phyloP scores from a whole-genome alignment of 2,888 invertebrate species.

The Andrena bicolor region DNA sequence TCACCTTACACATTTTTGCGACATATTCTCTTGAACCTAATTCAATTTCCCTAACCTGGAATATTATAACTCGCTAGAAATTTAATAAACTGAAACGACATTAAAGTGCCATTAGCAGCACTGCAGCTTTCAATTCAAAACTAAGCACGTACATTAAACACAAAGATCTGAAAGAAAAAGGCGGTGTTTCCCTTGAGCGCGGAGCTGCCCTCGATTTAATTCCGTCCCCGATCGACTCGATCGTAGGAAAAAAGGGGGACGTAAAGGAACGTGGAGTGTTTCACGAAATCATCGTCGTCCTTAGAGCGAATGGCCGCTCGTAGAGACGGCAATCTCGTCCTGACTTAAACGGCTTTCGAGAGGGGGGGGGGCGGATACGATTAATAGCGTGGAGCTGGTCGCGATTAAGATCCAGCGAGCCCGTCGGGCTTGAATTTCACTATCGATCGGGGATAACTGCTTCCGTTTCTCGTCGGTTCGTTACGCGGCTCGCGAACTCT shows the following conservation, averaged over 20 bases:
- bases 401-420: slow-evolving; percentile 62
- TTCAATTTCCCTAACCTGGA: too few species aligned
- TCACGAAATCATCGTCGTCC: slow-evolving; percentile 53
- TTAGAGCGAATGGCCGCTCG: slow-evolving; percentile 45
- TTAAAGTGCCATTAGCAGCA: too few species aligned
- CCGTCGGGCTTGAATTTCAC: slow-evolving; percentile 62
- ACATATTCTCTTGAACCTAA: too few species aligned
- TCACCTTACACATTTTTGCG: too few species aligned
- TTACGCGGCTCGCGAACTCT: background rate
- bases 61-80: too few species aligned
- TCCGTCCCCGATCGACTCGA: too few species aligned
- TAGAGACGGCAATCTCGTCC: slow-evolving; percentile 49
- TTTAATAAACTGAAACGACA: too few species aligned
- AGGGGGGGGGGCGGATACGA: slow-evolving; percentile 47
- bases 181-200: too few species aligned
- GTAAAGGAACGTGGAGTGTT: slow-evolving; percentile 26
- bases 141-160: too few species aligned
- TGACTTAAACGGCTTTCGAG: slow-evolving; percentile 49
- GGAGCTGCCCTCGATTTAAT: too few species aligned
- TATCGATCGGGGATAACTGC: slow-evolving; percentile 60
- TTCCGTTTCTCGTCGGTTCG: slow-evolving; percentile 33
- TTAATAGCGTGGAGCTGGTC: slow-evolving; percentile 57
- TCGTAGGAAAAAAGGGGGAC: slow-evolving; percentile 1
- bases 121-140: too few species aligned
- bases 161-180: too few species aligned